Evolutionary conservation across 2,797 vertebrate species (phyloP).

Genomic region (Tamandua tetradactyla): DNA sequence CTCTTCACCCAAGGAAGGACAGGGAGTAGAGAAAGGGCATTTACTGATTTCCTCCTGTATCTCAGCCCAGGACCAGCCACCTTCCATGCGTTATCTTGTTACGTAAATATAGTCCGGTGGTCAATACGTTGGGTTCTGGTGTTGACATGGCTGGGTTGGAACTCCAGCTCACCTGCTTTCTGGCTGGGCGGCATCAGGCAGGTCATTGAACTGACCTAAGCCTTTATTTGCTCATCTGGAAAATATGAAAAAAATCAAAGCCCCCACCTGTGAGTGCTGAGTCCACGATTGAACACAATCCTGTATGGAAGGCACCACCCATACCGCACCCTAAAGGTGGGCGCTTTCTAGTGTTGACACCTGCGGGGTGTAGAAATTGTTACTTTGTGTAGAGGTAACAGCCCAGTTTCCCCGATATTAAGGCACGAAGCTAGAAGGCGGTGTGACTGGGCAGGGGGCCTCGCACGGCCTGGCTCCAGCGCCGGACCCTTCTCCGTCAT

Average conservation of each 20-base stretch:
- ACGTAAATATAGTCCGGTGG: accelerated
- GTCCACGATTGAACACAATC: not conserved
- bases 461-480: not conserved
- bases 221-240: not conserved
- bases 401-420: not conserved
- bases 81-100: accelerated
- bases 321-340: accelerated
- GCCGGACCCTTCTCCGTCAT: not conserved
- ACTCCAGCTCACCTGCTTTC: not conserved
- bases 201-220: not conserved
- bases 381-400: not conserved
- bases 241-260: not conserved
- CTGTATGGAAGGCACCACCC: accelerated
- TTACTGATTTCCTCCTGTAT: not conserved
- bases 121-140: not conserved
- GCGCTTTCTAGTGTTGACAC: not conserved
- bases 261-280: not conserved
- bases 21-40: not conserved
- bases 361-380: not conserved
- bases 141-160: not conserved
- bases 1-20: not conserved
- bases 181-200: not conserved
- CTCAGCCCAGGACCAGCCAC: not conserved
- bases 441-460: not conserved
- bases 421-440: accelerated